Evolutionary conservation across 2,888 invertebrate genomes (phyloP), one percentile per base, ranked within the genome.

Genomic region (Eucera pruinosa): DNA sequence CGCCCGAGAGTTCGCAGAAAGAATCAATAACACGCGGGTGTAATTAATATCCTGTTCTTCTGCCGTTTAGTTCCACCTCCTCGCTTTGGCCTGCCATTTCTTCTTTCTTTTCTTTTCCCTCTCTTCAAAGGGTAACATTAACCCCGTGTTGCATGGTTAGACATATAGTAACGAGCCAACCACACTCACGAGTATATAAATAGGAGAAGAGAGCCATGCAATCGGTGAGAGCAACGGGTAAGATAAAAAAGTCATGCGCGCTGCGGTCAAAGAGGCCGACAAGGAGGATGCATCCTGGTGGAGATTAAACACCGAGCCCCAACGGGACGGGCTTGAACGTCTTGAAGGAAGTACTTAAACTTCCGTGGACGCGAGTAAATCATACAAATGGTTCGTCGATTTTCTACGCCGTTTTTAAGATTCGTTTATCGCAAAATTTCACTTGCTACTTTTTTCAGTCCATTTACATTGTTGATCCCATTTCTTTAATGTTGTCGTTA

Each of bases 181-280:
- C 61, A 23, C 45, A 54, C 62, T 43, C 30, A 15, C 55, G 65
- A 2, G 67, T 65, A n/a, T 81, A 83, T 83, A 83, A 81, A 83
- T 84, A 84, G 61, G 57, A 27, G 54, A 48, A 33, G 61, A 48
- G 58, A 13, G 33, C 20, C 25, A 33, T 33, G 39, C 36, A 39
- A 33, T 13, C 47, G 20, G 47, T 15, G n/a, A 23, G 9, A 41
- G 41, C 18, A 48, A 39, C n/a, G 25, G 25, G n/a, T 25, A 9
- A 67, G 70, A 78, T 84, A 82, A 82, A 84, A 78, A 77, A 75
- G 73, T 75, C 71, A 47, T 43, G 64, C 68, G 15, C 23, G 36
- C 13, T 9, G 47, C 64, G 45, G 80, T 72, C 50, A 50, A 74
- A 73, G 48, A 30, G 20, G 55, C 64, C 58, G 47, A 39, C 36